phyloP scores from a whole-genome alignment of 2,113 vertebrate genomes.

The Morone saxatilis region DNA sequence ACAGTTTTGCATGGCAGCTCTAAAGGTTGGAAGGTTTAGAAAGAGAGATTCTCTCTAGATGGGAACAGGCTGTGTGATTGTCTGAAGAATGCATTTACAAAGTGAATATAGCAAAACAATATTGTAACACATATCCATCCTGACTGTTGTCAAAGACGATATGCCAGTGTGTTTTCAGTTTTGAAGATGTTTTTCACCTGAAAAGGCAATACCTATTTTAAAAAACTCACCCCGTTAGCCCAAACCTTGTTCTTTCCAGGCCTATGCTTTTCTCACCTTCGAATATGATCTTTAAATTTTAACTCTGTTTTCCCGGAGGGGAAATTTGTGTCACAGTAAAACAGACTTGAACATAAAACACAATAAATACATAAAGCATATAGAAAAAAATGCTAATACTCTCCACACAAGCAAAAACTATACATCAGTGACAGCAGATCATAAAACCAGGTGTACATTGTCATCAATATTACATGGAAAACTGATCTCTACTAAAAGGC shows the following conservation, averaged over 20 bases:
- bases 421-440: not conserved
- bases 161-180: not conserved
- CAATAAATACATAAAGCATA: not conserved
- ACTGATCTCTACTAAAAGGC: not conserved
- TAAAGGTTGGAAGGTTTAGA: slow-evolving; percentile 43
- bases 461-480: not conserved
- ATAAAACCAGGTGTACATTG: not conserved
- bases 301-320: not conserved
- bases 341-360: not conserved
- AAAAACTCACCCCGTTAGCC: not conserved
- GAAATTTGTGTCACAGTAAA: not conserved
- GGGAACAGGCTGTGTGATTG: not conserved
- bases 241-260: not conserved
- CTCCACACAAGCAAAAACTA: not conserved
- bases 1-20: slow-evolving; percentile 66
- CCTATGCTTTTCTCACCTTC: not conserved
- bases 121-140: slow-evolving; percentile 8
- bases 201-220: not conserved
- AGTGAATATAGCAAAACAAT: slow-evolving; percentile 29
- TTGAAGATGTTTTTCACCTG: slow-evolving; percentile 17
- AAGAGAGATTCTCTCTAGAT: slow-evolving; percentile 10
- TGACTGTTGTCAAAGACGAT: slow-evolving; percentile 1
- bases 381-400: not conserved
- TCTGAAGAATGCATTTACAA: slow-evolving; percentile 39
- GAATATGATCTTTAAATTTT: not conserved